Percentiles rank a stretch among this genome's conserved stretches.
Conservation (phyloP, 2,113 vertebrate genomes). For the Hepsetus odoe region DNA sequence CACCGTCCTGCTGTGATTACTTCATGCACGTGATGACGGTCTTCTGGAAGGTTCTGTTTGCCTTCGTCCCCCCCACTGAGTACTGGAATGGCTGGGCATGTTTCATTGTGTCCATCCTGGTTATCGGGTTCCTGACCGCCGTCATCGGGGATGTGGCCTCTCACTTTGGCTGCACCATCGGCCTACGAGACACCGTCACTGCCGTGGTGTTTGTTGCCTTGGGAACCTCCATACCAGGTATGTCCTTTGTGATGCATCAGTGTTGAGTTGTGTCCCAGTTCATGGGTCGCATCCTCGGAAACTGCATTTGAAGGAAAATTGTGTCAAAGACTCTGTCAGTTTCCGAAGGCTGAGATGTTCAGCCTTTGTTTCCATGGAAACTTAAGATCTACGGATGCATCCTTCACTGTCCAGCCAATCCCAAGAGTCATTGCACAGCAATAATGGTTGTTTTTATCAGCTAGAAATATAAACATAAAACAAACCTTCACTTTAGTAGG, state of each 20-base stretch:
- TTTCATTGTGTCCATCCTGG: constrained; percentile 83
- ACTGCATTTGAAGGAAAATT: no score
- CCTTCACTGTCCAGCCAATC: no score
- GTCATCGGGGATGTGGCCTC: constrained; percentile 92
- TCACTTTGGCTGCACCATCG: constrained; percentile 92
- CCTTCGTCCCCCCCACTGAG: constrained; percentile 85
- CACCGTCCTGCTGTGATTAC: constrained; percentile 87
- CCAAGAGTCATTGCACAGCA: no score
- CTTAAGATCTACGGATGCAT: no score
- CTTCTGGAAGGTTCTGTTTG: constrained; percentile 93
- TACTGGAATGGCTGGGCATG: constrained; percentile 94
- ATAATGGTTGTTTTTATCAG: no score
- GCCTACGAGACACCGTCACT: constrained; percentile 87
- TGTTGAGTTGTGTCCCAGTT: no score
- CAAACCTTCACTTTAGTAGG: no score
- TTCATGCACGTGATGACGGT: constrained; percentile 88
- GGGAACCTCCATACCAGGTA: constrained; percentile 90
- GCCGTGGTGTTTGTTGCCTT: constrained; percentile 92
- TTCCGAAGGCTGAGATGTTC: no score
- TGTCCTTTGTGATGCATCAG: constrained; percentile 21
- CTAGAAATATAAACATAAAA: no score
- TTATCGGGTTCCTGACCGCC: constrained; percentile 86
- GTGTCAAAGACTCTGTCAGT: no score
- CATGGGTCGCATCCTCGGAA: no score
- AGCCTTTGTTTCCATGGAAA: no score